These are phyloP conservation scores for Rhombomys opimus DNA, from an alignment of 2,113 vertebrate genomes.

Conservation along the genomic window DNA sequence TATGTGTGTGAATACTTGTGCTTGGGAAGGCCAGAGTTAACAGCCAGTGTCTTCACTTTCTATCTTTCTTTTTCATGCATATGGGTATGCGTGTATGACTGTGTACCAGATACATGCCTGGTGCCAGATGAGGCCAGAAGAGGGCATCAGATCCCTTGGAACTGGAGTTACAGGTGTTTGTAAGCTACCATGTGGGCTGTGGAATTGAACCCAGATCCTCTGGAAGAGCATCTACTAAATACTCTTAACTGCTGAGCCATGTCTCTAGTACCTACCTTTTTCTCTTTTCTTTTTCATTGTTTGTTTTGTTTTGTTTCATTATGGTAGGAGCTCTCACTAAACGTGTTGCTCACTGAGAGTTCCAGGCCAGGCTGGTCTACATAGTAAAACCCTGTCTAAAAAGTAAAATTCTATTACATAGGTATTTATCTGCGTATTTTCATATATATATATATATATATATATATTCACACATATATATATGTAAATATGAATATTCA, in stretches of 20 bases:
- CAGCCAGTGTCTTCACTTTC: background rate
- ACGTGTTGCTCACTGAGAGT: background rate
- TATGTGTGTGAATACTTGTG: background rate
- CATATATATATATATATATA: no score
- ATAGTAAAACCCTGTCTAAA: background rate
- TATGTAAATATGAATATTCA: no score
- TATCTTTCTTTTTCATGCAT: background rate
- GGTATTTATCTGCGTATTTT: no score
- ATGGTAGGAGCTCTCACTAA: background rate
- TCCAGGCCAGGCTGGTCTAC: background rate
- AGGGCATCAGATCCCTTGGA: background rate
- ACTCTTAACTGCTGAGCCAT: background rate
- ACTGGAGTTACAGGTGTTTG: background rate
- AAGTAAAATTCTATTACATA: background rate
- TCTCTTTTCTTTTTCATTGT: background rate
- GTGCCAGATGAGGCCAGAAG: background rate
- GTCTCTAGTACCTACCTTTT: background rate
- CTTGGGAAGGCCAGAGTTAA: background rate
- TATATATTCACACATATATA: no score
- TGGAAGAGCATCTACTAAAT: background rate
- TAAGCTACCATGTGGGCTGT: background rate
- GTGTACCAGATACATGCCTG: background rate
- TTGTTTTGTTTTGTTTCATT: background rate
- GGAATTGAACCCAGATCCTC: background rate
- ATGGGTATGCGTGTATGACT: background rate